Evolutionary conservation across 2,888 invertebrate species (phyloP).

Genomic region (Orgyia antiqua): DNA sequence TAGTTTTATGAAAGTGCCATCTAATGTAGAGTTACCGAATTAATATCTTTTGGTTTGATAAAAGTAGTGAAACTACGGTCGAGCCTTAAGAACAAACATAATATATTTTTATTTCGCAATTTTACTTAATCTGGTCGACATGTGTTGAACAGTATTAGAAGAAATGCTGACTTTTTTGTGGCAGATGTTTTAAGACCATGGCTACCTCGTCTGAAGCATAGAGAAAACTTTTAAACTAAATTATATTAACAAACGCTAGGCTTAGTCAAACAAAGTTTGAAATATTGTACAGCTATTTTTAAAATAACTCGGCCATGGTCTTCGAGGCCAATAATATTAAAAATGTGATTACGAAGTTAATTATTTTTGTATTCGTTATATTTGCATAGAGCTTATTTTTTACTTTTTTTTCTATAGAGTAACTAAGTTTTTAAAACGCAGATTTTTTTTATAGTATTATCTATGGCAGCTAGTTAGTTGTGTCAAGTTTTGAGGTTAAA

Average conservation of each 20-base stretch:
- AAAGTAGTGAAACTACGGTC: slow-evolving; percentile 19
- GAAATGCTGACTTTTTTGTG: slow-evolving; percentile 9
- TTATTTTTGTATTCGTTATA: slow-evolving; percentile 64
- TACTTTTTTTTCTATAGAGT: slow-evolving; percentile 44
- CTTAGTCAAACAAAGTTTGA: neutral
- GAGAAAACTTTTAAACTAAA: too few relatives aligned
- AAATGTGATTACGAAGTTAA: slow-evolving; percentile 49
- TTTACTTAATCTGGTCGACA: slow-evolving; percentile 18
- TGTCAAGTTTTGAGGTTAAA: slow-evolving; percentile 13
- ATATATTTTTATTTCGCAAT: slow-evolving; percentile 16
- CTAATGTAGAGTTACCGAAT: slow-evolving; percentile 39
- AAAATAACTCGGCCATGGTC: slow-evolving; percentile 8
- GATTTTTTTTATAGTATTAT: slow-evolving; percentile 26
- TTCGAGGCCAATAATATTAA: slow-evolving; percentile 17
- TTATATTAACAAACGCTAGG: too few relatives aligned
- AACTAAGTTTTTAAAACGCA: slow-evolving; percentile 35
- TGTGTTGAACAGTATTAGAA: too few relatives aligned
- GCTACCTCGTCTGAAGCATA: too few relatives aligned
- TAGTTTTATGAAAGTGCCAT: slow-evolving; percentile 42
- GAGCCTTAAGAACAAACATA: slow-evolving; percentile 7
- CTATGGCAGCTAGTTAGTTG: slow-evolving; percentile 21
- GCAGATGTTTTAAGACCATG: slow-evolving; percentile 2
- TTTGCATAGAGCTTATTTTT: slow-evolving; percentile 54
- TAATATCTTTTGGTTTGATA: slow-evolving; percentile 18
- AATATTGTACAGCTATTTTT: neutral